Percentiles rank a stretch among this genome's conserved stretches.
These are phyloP conservation scores for Abramis brama DNA, from an alignment of 2,113 vertebrate species.

Conservation along the genomic window DNA sequence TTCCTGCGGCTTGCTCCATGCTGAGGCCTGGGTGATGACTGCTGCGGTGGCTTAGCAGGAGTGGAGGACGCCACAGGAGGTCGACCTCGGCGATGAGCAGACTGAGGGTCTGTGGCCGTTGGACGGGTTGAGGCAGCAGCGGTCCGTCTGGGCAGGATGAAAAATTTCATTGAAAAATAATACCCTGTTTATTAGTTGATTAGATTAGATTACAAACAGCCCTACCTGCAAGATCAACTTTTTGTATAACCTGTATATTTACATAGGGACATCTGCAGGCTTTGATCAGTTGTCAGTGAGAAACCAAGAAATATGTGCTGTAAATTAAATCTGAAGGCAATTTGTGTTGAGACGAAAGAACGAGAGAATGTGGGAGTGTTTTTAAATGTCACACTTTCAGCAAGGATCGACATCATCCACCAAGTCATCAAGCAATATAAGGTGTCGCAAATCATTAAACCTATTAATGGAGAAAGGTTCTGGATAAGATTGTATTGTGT, in stretches of 20 bases:
- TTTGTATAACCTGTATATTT: background rate
- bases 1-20: too few species aligned
- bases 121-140: too few species aligned
- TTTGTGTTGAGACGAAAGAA: background rate
- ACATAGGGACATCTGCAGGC: background rate
- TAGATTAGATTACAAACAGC: background rate
- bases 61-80: too few species aligned
- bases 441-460: background rate
- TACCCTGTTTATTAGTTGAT: too few species aligned
- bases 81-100: too few species aligned
- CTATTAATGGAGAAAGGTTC: background rate
- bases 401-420: slow-evolving; percentile 6
- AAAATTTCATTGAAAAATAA: background rate
- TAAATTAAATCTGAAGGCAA: slow-evolving; percentile 7
- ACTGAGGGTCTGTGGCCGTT: too few species aligned
- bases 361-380: background rate
- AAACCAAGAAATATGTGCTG: slow-evolving; percentile 15
- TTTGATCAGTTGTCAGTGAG: background rate
- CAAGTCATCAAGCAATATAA: background rate
- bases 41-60: too few species aligned
- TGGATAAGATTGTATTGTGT: background rate
- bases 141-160: too few species aligned
- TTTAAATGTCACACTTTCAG: background rate
- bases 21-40: too few species aligned
- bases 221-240: background rate